Conservation (phyloP, 1,140 invertebrate genomes). For the Hydropsyche tenuis region DNA sequence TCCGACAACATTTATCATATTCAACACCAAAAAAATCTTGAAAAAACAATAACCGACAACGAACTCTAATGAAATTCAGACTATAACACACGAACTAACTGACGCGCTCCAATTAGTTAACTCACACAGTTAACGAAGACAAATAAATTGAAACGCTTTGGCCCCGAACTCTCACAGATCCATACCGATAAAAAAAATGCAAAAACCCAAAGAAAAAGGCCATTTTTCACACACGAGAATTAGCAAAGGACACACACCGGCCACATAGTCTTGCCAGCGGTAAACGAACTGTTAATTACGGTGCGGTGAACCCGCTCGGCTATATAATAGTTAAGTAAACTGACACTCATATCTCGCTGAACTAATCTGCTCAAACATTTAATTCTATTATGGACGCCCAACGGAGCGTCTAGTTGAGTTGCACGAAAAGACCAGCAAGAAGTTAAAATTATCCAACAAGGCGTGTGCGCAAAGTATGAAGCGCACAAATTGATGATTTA, state of each 20-base stretch:
- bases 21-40: too few relatives aligned
- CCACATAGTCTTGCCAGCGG: neutral
- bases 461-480: too few relatives aligned
- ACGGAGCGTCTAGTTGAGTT: too few relatives aligned
- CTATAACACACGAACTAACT: neutral
- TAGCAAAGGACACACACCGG: too few relatives aligned
- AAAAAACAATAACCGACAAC: neutral
- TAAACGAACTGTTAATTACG: slow-evolving; percentile 9
- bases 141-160: neutral
- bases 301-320: neutral
- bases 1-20: too few relatives aligned
- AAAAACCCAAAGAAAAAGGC: too few relatives aligned
- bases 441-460: too few relatives aligned
- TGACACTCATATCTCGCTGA: slow-evolving; percentile 1
- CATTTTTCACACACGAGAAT: too few relatives aligned
- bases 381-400: slow-evolving; percentile 8
- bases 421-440: too few relatives aligned
- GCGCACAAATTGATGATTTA: too few relatives aligned
- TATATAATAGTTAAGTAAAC: slow-evolving; percentile 5
- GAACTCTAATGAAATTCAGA: slow-evolving; percentile 1
- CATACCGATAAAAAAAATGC: too few relatives aligned
- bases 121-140: neutral
- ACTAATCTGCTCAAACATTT: slow-evolving; percentile 13
- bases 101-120: neutral
- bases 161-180: too few relatives aligned